Conservation (phyloP, 2,797 vertebrate species). For the Helarctos malayanus region DNA sequence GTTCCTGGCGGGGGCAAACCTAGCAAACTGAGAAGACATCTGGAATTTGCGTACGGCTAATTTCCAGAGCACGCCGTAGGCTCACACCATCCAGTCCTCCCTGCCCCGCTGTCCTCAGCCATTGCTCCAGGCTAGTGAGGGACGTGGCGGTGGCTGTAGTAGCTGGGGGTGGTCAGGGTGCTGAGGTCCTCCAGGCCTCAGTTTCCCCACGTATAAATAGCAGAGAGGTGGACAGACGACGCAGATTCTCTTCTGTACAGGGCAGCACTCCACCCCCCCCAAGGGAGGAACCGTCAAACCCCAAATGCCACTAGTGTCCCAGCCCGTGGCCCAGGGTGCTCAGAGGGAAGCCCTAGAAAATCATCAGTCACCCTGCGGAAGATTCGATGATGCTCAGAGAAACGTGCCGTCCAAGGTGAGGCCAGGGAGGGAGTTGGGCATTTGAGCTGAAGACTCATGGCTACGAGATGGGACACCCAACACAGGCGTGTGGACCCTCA, state of each 20-base stretch:
- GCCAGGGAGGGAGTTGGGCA: neutral
- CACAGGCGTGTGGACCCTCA: too few relatives aligned
- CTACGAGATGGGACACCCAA: neutral
- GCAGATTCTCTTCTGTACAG: neutral
- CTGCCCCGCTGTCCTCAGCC: neutral
- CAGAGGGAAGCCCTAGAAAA: neutral
- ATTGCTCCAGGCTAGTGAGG: neutral
- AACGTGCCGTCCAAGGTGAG: neutral
- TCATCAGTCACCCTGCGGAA: neutral
- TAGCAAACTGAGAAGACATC: neutral
- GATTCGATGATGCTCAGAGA: neutral
- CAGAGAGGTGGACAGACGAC: neutral
- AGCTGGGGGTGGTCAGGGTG: too few relatives aligned
- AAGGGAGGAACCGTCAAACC: neutral
- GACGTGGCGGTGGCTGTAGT: fast-evolving
- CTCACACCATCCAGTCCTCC: fast-evolving
- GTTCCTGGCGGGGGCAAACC: neutral
- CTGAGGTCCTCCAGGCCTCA: neutral
- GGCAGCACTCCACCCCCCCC: neutral
- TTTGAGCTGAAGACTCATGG: neutral
- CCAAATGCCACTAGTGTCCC: neutral
- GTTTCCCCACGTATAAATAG: neutral
- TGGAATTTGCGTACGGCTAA: neutral
- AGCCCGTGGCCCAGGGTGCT: too few relatives aligned
- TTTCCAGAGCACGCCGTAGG: neutral